Percentiles rank a stretch among this genome's conserved stretches.
Evolutionary conservation across 2,113 vertebrate genomes (phyloP).

Genomic region (Pseudolaguvia tuberculata): DNA sequence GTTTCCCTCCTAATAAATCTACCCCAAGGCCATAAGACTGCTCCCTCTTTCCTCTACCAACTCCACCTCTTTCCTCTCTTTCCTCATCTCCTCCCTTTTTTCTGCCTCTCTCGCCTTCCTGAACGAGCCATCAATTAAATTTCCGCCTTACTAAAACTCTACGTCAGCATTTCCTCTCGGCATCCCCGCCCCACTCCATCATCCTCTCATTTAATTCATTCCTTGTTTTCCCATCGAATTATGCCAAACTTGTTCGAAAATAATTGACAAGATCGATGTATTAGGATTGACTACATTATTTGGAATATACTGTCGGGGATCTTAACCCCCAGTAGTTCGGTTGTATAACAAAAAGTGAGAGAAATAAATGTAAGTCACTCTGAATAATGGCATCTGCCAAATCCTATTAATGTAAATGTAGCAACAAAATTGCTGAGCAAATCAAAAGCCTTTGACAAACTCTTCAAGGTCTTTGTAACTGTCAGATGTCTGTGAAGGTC

Average conservation of each 20-base stretch:
- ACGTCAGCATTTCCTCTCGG: constrained; percentile 61
- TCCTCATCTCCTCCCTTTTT: constrained; percentile 52
- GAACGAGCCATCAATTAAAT: constrained; percentile 71
- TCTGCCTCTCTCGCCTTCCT: constrained; percentile 26
- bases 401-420: too few relatives aligned
- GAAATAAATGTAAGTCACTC: too few relatives aligned
- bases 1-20: constrained; percentile 64
- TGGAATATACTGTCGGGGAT: too few relatives aligned
- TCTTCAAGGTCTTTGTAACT: neutral
- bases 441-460: neutral
- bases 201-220: neutral
- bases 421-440: constrained; percentile 2
- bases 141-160: constrained; percentile 53
- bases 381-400: too few relatives aligned
- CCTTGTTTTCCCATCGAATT: constrained; percentile 10
- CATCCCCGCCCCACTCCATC: constrained; percentile 3
- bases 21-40: constrained; percentile 55
- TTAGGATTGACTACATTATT: constrained; percentile 59
- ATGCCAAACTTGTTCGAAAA: constrained; percentile 23
- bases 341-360: too few relatives aligned
- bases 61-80: constrained; percentile 48
- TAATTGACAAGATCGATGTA: constrained; percentile 2
- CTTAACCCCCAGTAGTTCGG: too few relatives aligned
- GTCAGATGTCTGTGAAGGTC: neutral
- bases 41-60: constrained; percentile 59